These are phyloP conservation scores for Himalopsyche japonica DNA, from an alignment of 2,888 invertebrate genomes.

Conservation along the genomic window DNA sequence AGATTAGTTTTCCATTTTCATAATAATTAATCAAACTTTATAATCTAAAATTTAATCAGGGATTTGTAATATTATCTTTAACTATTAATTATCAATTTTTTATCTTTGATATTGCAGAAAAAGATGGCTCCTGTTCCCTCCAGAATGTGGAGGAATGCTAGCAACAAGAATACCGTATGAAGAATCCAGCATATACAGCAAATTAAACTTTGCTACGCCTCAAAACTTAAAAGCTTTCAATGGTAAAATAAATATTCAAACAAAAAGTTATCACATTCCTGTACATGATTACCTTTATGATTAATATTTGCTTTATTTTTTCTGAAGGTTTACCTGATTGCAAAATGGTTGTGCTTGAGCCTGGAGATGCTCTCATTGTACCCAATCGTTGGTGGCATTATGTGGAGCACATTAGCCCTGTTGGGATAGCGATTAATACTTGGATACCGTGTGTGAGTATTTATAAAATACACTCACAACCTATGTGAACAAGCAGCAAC, in stretches of 20 bases:
- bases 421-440: conserved; percentile 66
- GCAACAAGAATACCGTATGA: conserved; percentile 92
- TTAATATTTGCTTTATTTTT: not conserved
- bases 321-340: conserved; percentile 27
- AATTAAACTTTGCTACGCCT: conserved; percentile 78
- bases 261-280: not conserved
- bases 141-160: conserved; percentile 69
- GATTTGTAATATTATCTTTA: too few species aligned
- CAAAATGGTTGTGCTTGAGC: conserved; percentile 66
- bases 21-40: not conserved
- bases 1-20: not conserved
- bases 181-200: conserved; percentile 92
- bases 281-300: not conserved
- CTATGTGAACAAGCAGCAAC: too few species aligned
- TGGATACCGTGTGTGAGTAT: conserved; percentile 75
- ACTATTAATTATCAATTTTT: too few species aligned
- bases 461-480: not conserved
- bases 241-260: conserved; percentile 46
- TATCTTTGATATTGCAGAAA: conserved; percentile 64
- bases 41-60: not conserved
- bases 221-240: conserved; percentile 54
- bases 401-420: conserved; percentile 81
- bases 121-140: conserved; percentile 90
- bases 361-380: conserved; percentile 87
- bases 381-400: conserved; percentile 98